These are phyloP conservation scores for Melanerpes formicivorus DNA, from an alignment of 2,113 vertebrate species.

Conservation along the genomic window DNA sequence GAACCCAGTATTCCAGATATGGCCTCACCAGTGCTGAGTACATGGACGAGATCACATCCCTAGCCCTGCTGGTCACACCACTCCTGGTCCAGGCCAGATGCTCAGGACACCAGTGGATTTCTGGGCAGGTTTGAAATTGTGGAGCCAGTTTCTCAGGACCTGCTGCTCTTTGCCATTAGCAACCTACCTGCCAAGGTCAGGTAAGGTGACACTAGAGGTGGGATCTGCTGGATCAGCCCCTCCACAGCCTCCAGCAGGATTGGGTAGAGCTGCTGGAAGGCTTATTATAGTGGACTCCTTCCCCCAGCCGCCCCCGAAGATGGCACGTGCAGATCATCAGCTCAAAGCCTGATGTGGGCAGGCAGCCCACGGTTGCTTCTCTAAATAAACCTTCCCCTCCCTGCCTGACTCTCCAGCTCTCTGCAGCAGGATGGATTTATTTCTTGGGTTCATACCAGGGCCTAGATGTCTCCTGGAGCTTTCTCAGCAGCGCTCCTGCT, in stretches of 20 bases:
- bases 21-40: no score
- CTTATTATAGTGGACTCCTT: slow-evolving; percentile 47
- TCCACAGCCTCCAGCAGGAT: not conserved
- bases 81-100: not conserved
- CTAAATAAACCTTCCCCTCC: slow-evolving; percentile 65
- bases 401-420: slow-evolving; percentile 32
- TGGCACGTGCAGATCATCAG: slow-evolving; percentile 58
- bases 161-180: not conserved
- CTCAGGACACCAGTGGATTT: not conserved
- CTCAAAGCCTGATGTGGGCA: slow-evolving; percentile 67
- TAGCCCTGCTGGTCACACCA: no score
- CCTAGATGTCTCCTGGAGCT: not conserved
- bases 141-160: not conserved
- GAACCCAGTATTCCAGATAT: no score
- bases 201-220: not conserved
- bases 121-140: not conserved
- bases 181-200: not conserved
- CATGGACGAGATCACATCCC: no score
- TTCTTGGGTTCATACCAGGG: not conserved
- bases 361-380: slow-evolving; percentile 62
- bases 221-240: not conserved
- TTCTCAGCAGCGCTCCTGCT: not conserved
- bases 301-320: slow-evolving; percentile 27
- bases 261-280: not conserved
- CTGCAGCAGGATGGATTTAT: not conserved